Evolutionary conservation across 1,140 invertebrate genomes (phyloP), one percentile per base, ranked within the genome.

Genomic region (Drosophila nebulosa): DNA sequence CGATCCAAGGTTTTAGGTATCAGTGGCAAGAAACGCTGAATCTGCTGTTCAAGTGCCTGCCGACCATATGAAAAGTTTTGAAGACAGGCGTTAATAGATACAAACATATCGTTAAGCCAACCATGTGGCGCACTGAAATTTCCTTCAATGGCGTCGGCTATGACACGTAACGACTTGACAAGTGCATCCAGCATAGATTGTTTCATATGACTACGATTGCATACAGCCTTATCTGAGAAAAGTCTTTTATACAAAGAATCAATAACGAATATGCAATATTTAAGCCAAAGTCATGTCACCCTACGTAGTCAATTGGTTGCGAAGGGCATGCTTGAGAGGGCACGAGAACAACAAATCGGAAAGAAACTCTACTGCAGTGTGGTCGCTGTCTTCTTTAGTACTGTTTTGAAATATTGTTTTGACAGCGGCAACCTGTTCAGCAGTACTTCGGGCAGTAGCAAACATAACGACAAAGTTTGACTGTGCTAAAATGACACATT

Each of bases 251-350:
- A 32, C 9, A 6, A 18, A 6, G 27, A 16, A 27, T 0, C 2
- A 10, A 4, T 16, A n/a, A 39, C 6, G 3, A 24, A 16, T 58
- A 32, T 50, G 21, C 10, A 42, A 62, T 35, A 30, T 2, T 30
- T 9, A 10, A 30, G 27, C 0, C 7, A 30, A 30, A 30, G 10
- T 9, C 4, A 2, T 30, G 0, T 4, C 18, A 16, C 30, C 62
- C 27, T 67, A 80, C 81, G 69, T 78, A 52, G 46, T 72, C 14
- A 88, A 4, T 3, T 78, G 60, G 10, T 76, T 73, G 50, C 83
- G 81, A 10, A 88, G 64, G 4, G 78, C 32, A 36, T 86, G 83
- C 32, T 78, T 86, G 0, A 86, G 50, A 0, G 81, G 83, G n/a
- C 66, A 64, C 16, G 52, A 51, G 18, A 81, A 65, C 0, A 86